Evolutionary conservation across 37 sponge, comb jelly and placozoan species (phyloP).

Genomic region (Chondrosia reniformis): DNA sequence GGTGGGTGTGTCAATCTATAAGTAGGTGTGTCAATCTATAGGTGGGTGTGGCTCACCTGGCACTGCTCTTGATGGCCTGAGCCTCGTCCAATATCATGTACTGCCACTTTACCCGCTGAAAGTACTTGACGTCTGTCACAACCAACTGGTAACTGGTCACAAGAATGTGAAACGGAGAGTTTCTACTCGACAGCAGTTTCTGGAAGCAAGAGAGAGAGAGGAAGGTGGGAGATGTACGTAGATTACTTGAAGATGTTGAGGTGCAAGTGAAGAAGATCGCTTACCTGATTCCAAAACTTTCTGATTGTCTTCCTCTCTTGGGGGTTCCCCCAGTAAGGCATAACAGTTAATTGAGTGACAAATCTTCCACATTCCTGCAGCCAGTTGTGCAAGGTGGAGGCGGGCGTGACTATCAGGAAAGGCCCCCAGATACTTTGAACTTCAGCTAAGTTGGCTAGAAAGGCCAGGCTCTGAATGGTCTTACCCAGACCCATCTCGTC

Average conservation of each 20-base stretch:
- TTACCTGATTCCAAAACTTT: conserved; percentile 88
- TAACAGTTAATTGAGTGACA: conserved; percentile 59
- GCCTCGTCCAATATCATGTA: conserved; percentile 96
- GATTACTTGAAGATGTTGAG: background rate
- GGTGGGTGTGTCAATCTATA: background rate
- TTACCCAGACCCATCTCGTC: conserved; percentile 98
- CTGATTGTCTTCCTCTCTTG: conserved; percentile 83
- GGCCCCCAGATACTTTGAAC: conserved; percentile 92
- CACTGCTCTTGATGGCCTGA: conserved; percentile 94
- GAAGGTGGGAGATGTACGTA: background rate
- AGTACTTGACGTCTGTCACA: conserved; percentile 83
- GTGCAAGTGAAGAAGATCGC: background rate
- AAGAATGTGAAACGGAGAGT: conserved; percentile 89
- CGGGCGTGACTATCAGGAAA: conserved; percentile 88
- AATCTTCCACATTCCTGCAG: conserved; percentile 90
- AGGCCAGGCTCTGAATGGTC: conserved; percentile 87
- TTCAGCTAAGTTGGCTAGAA: conserved; percentile 88
- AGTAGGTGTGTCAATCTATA: background rate
- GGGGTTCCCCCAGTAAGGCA: conserved; percentile 95
- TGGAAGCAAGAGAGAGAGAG: background rate
- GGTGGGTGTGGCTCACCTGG: conserved; percentile 29
- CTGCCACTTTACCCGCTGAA: conserved; percentile 94
- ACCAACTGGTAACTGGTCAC: conserved; percentile 96
- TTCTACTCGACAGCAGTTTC: conserved; percentile 62
- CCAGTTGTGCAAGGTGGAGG: conserved; percentile 96